phyloP scores from a whole-genome alignment of 2,888 invertebrate genomes.

The Orchesellides sinensis region DNA sequence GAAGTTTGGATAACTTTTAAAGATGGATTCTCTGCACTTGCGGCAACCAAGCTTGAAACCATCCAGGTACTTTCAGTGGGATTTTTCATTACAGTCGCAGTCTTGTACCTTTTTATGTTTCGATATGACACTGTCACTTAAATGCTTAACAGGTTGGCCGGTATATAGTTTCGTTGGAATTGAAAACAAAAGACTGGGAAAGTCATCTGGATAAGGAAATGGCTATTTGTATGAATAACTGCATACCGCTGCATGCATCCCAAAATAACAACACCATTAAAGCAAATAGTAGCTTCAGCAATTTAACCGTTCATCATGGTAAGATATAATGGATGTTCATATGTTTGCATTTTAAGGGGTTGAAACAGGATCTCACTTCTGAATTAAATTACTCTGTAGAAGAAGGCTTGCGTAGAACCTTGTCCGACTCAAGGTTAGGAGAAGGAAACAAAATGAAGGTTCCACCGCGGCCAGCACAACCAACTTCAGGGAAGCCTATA shows the following conservation, averaged over 20 bases:
- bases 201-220: constrained; percentile 89
- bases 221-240: constrained; percentile 89
- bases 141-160: constrained; percentile 75
- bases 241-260: constrained; percentile 82
- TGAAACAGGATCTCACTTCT: not conserved
- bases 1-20: constrained; percentile 95
- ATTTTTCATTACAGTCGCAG: no score
- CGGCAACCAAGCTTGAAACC: constrained; percentile 80
- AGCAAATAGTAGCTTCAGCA: constrained; percentile 66
- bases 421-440: constrained; percentile 71
- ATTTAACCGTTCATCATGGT: constrained; percentile 72
- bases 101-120: not conserved
- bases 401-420: constrained; percentile 42
- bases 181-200: constrained; percentile 93
- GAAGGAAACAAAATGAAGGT: constrained; percentile 66
- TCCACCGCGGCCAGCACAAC: constrained; percentile 78
- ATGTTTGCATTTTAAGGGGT: not conserved
- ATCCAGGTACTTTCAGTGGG: constrained; percentile 82
- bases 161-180: constrained; percentile 82
- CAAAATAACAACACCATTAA: constrained; percentile 71
- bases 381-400: not conserved
- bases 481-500: constrained; percentile 78
- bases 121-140: no score
- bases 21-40: constrained; percentile 91
- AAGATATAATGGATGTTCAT: constrained; percentile 2